Percentiles rank a stretch among this genome's conserved stretches.
These are phyloP conservation scores for Echiichthys vipera DNA, from an alignment of 2,797 vertebrate genomes.

Conservation along the genomic window DNA sequence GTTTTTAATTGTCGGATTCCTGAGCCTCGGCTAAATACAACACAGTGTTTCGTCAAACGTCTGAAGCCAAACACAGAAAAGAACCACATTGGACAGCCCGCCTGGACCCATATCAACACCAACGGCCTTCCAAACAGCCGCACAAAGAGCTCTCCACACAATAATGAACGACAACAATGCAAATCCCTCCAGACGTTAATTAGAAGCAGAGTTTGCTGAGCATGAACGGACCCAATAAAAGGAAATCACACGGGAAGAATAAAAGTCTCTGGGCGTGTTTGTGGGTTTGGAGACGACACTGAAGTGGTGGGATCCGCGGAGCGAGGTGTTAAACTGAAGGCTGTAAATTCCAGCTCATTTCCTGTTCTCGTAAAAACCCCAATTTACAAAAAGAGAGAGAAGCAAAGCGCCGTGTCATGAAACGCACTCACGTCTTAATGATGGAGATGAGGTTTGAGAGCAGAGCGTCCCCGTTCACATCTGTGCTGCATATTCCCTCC, in stretches of 20 bases:
- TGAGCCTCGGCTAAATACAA: neutral
- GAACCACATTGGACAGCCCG: conserved; percentile 13
- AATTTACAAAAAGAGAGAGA: too few relatives aligned
- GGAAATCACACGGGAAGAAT: neutral
- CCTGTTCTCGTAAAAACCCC: conserved; percentile 15
- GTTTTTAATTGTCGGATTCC: neutral
- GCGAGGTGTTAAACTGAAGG: conserved; percentile 22
- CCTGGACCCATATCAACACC: conserved; percentile 32
- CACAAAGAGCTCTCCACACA: conserved; percentile 5
- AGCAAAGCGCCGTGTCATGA: too few relatives aligned
- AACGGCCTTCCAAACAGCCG: neutral
- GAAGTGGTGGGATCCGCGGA: neutral
- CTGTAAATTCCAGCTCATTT: conserved; percentile 7
- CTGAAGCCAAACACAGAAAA: neutral
- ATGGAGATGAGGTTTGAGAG: too few relatives aligned
- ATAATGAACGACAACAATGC: neutral
- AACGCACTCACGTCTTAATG: too few relatives aligned
- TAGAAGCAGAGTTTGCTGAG: conserved; percentile 16
- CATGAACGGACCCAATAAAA: neutral
- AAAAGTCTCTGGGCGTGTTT: neutral
- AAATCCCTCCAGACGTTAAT: neutral
- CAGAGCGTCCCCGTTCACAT: too few relatives aligned
- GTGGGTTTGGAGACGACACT: neutral
- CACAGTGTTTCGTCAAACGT: neutral
- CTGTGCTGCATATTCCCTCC: too few relatives aligned